These are phyloP conservation scores for Halocaridina rubra DNA, from an alignment of 2,888 invertebrate genomes.

Conservation along the genomic window DNA sequence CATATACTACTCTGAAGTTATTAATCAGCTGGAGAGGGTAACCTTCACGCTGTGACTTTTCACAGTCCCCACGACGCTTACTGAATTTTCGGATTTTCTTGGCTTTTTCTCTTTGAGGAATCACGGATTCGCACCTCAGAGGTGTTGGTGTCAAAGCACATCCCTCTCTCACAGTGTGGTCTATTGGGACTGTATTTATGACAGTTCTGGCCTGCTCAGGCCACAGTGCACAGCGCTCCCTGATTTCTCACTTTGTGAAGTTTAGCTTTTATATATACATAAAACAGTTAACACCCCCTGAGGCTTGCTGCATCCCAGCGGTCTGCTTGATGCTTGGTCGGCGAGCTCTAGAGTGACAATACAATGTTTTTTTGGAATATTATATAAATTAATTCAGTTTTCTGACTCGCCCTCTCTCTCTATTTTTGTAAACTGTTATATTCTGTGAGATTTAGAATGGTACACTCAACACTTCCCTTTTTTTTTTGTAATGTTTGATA, in stretches of 20 bases:
- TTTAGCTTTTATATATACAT: slow-evolving; percentile 35
- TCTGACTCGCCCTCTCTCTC: slow-evolving; percentile 33
- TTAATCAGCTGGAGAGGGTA: slow-evolving; percentile 63
- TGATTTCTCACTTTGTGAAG: slow-evolving; percentile 48
- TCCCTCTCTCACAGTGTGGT: not conserved
- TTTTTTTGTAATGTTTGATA: slow-evolving; percentile 23
- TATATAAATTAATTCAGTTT: slow-evolving; percentile 9
- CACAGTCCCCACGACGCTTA: slow-evolving; percentile 7
- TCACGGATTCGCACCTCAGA: slow-evolving; percentile 43
- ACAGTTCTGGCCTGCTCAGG: not conserved
- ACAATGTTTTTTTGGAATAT: slow-evolving; percentile 12
- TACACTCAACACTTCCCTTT: slow-evolving; percentile 29
- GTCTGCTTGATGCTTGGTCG: slow-evolving; percentile 53
- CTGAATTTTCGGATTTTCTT: not conserved
- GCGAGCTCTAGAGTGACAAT: slow-evolving; percentile 41
- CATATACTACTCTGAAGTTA: slow-evolving; percentile 64
- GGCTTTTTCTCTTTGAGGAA: slow-evolving; percentile 39
- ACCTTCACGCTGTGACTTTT: slow-evolving; percentile 16
- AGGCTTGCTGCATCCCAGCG: slow-evolving; percentile 55
- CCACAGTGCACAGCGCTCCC: slow-evolving; percentile 37
- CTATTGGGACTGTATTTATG: not conserved
- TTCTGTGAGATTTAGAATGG: slow-evolving; percentile 18
- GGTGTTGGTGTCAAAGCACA: slow-evolving; percentile 11
- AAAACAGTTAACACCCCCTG: slow-evolving; percentile 47
- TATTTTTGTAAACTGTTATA: not conserved